phyloP scores from a whole-genome alignment of 2,888 invertebrate species.

The Lithophane leautieri region DNA sequence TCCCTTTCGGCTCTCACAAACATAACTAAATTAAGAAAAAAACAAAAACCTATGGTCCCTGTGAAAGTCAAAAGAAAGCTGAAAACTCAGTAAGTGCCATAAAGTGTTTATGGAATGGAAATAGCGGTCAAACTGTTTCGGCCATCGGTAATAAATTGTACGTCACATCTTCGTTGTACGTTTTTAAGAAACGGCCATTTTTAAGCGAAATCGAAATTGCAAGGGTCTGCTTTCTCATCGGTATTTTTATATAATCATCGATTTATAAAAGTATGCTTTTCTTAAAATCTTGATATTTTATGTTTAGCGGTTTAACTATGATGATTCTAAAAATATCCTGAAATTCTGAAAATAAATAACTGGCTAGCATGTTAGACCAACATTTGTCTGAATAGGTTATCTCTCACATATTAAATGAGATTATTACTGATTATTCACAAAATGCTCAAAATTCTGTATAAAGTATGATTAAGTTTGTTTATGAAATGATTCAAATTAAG shows the following conservation, averaged over 20 bases:
- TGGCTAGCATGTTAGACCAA: neutral
- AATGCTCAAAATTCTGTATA: neutral
- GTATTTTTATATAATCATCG: neutral
- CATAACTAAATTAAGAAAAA: neutral
- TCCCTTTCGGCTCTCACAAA: neutral
- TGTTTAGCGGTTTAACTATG: neutral
- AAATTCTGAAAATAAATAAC: neutral
- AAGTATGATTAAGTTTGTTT: neutral
- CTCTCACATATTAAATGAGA: no score
- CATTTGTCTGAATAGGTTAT: no score
- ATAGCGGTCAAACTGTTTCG: slow-evolving; percentile 18
- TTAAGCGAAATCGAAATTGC: neutral
- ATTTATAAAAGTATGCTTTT: neutral
- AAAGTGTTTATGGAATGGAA: slow-evolving; percentile 30
- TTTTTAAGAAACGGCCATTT: neutral
- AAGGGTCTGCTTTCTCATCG: neutral
- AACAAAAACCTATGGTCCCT: slow-evolving; percentile 7
- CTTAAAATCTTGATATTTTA: neutral
- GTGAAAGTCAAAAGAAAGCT: slow-evolving; percentile 62
- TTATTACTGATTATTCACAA: no score
- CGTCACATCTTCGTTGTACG: neutral
- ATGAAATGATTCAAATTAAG: neutral
- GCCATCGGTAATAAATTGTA: slow-evolving; percentile 26
- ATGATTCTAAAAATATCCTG: neutral
- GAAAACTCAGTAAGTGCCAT: slow-evolving; percentile 8